Evolutionary conservation across 2,888 invertebrate species (phyloP).

Genomic region (Aphodius granarius): DNA sequence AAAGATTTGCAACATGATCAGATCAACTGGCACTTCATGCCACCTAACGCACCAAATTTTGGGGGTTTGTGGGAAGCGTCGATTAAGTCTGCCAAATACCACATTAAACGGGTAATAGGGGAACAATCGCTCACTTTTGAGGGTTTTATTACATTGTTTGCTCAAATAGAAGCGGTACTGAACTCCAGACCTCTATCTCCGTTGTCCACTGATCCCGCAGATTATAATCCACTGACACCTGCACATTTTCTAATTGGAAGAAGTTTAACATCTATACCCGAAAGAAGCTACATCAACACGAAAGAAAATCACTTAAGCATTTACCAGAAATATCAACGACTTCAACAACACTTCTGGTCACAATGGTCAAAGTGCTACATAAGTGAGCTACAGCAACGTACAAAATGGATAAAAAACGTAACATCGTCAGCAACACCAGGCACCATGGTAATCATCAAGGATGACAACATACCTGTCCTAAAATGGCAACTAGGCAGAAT

Average conservation of each 20-base stretch:
- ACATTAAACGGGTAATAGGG: too few species aligned
- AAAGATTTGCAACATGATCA: too few species aligned
- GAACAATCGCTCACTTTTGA: too few species aligned
- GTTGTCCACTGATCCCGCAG: neutral
- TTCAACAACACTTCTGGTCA: slow-evolving; percentile 1
- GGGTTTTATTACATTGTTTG: too few species aligned
- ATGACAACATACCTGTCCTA: slow-evolving; percentile 18
- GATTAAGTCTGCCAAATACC: too few species aligned
- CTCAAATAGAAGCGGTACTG: too few species aligned
- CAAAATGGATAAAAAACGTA: neutral
- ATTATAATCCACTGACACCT: neutral
- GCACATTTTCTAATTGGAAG: slow-evolving; percentile 4
- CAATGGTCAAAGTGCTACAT: slow-evolving; percentile 7
- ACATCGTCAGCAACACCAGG: neutral
- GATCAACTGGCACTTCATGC: too few species aligned
- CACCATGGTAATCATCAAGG: slow-evolving; percentile 18
- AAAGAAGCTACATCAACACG: neutral
- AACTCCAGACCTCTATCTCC: too few species aligned
- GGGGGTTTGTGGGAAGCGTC: too few species aligned
- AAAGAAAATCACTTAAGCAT: too few species aligned
- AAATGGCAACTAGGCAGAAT: slow-evolving; percentile 22
- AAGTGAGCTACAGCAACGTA: neutral
- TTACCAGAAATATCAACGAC: too few species aligned
- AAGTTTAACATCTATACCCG: neutral
- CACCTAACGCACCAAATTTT: too few species aligned